Evolutionary conservation across 2,797 vertebrate genomes (phyloP), one percentile per base, ranked within the genome.

Genomic region (Ctenosaura bakeri): DNA sequence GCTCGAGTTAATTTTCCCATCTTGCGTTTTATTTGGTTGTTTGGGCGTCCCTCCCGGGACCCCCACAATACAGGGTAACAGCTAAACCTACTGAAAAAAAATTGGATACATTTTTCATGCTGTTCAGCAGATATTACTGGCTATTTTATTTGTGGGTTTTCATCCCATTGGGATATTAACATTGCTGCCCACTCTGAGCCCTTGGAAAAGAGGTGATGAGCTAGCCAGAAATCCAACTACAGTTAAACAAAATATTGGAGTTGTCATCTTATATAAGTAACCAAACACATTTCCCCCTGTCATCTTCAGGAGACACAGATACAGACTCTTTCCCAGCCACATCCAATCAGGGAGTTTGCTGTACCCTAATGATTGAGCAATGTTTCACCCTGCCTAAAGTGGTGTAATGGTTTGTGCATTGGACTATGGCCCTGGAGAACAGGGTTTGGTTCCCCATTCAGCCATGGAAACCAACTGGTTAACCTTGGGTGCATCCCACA

Each of bases 81-180:
- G n/a, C 18, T 83, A 71, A 83, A 76, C 52, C 83, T 74, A 50
- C 54, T 32, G 10, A 71, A 83, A 29, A 50, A 88, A 46, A 82
- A 35, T 35, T 71, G 7, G 4, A 81, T 14, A 46, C 42, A 46
- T 46, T 46, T 46, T 46, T 46, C 42, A 46, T 4, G 4, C 42
- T 46, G 42, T 46, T 46, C 42, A 46, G 42, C 42, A 46, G 42
- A 18, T 42, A 78, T 78, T 56, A 38, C 35, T 59, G 24, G 22
- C 6, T 86, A 38, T 59, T 35, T 62, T 64, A 69, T 79, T 64
- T 78, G 6, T n/a, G 12, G 86, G 42, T 73, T 6, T 54, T 69
- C 18, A 26, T 32, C 2, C 3, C 3, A 54, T 29, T 52, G 22
- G 9, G 42, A 52, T 66, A 66, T 64, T 79, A 35, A 64, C 74